Evolutionary conservation across 2,888 invertebrate genomes (phyloP), one percentile per base, ranked within the genome.

Genomic region (Ormyrus nitidulus): DNA sequence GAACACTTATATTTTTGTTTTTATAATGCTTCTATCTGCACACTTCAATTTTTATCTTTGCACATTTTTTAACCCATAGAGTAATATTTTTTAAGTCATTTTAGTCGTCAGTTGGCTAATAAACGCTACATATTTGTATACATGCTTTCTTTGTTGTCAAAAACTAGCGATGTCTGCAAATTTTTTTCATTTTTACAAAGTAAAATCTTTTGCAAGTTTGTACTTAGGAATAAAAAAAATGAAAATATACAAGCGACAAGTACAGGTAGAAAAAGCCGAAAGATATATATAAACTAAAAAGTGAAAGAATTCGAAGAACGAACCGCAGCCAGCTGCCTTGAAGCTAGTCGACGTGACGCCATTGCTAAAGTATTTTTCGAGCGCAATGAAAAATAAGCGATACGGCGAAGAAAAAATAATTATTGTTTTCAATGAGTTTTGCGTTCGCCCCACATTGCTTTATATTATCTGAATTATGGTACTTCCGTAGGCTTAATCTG

Each of bases 41-140:
- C 69, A 44, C n/a, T 69, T 56, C 44, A 56, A 44, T 54, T 46
- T 56, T 69, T 69, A 69, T 69, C 51, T 56, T 7, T 69, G 69
- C 56, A 69, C 56, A 62, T 62, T 62, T 11, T 62, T 62, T 46
- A 62, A 44, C 46, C n/a, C 5, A 44, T 8, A 7, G 11, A 62
- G 48, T 4, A 62, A 46, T 11, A 44, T 44, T n/a, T 62, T 62
- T n/a, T 44, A 62, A 7, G 46, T n/a, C 5, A 62, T 62, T 62
- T 6, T 11, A 46, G 62, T 48, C 46, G n/a, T 62, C 34, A 34
- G 34, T 34, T 34, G 48, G 62, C 46, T 62, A 62, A 62, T 62
- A n/a, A 62, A 62, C 10, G n/a, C 46, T 46, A 48, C 46, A 48
- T 62, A 5, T 46, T 44, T 7, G 11, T 62, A 44, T 62, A n/a